Evolutionary conservation across 2,797 vertebrate species (phyloP), one percentile per base, ranked within the genome.

Genomic region (Sciurus vulgaris): DNA sequence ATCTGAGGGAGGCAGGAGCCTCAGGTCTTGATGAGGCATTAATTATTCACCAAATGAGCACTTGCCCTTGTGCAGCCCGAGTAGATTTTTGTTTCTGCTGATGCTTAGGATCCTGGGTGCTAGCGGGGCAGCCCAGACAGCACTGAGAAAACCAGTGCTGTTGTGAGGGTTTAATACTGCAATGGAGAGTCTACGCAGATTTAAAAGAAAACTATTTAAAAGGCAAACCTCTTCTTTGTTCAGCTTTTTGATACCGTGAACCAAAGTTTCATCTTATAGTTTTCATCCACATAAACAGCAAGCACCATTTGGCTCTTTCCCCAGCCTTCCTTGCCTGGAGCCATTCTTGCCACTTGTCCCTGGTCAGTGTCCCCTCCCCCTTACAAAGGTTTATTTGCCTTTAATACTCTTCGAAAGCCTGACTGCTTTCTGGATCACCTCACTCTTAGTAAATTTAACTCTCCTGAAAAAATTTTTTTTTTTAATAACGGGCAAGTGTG

Each of bases 31-130:
- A 61, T 61, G 63, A 89, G 77, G 54, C 7, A 74, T 97, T 97
- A 96, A 96, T 97, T 96, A 97, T 97, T 97, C 91, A 96, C 95
- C 82, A 47, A 38, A 78, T 72, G 76, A 47, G 86, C 35, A 41
- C 61, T 91, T 78, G 72, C 65, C 83, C 65, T 87, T 56, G 77
- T 69, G 77, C 82, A 93, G 78, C 65, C 88, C 1, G 4, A 4
- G 22, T 20, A 77, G 49, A 56, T 20, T 54, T 61, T 61, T 51
- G 63, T 78, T 38, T 86, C 33, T n/a, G 4, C 7, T 5, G 28
- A 24, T 9, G 33, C 54, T 59, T 56, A 28, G 35, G 35, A 15
- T 81, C 35, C 35, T 44, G 11, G 14, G 47, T 69, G 61, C 73
- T 41, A 24, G 33, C 78, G 20, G 41, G 10, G 26, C 30, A 41